Evolutionary conservation across 2,888 invertebrate genomes (phyloP), one percentile per base, ranked within the genome.

Genomic region (Polymixis flavicincta): DNA sequence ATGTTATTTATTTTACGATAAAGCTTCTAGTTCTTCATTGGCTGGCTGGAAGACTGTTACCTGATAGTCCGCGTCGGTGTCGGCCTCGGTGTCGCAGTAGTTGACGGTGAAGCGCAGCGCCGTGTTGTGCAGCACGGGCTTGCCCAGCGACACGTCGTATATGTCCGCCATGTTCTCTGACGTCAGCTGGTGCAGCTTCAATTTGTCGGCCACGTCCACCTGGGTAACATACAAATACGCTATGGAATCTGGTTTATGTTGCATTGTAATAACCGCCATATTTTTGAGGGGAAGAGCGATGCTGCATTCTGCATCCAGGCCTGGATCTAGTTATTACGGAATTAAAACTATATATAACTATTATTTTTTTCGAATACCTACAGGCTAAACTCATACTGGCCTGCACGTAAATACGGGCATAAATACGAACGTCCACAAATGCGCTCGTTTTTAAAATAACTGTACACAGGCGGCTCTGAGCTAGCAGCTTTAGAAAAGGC

Each of bases 51-150:
- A n/a, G 5, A 13, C 9, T 8, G 19, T 73, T 28, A 85, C 89
- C 85, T 89, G 85, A 48, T 87, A 88, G 60, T 85, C 87, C 25
- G 84, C 87, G 19, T 70, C 77, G 8, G 81, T 42, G 32, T 87
- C 88, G 13, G 84, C 86, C 42, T 90, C 90, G 3, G 80, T 85
- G 76, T 92, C 92, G 59, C 89, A 84, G 87, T 97, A 97, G 87
- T 97, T 97, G 17, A 98, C 93, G 64, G 96, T 96, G 70, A 99
- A 95, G 87, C 98, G 98, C 74, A 99, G 95, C 71, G 98, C 97
- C 0, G 99, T 99, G 93, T 99, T 98, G 94, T 99, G 98, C 80
- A 99, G 95, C 91, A 99, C 98, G 8, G 99, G 98, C 88, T 97
- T 97, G n/a, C 98, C 98, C 78, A 97, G 97, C 71, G 97, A 71